Evolutionary conservation across 2,113 vertebrate genomes (phyloP), one percentile per base, ranked within the genome.

Genomic region (Otus sunia): DNA sequence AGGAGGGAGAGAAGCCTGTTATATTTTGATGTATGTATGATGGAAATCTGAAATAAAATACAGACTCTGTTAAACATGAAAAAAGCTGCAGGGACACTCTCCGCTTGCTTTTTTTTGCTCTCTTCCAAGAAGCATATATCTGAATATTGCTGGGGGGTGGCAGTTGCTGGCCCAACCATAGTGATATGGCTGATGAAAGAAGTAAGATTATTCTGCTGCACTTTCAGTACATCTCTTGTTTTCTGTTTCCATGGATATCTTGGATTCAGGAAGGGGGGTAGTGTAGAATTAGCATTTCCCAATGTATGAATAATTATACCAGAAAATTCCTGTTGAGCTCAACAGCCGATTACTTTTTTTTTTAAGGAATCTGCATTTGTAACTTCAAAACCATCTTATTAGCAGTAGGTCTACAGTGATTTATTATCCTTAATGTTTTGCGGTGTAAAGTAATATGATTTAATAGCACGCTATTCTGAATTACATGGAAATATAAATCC

Each of bases 171-270:
- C 30, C 52, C 39, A 76, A 22, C 49, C 8, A 5, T 12, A 58
- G 45, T 34, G 37, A 39, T 87, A 26, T 8, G 15, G 32, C 34
- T 94, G 66, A 85, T 0, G 34, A 67, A 89, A 73, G 52, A 60
- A 89, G 22, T 41, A 67, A 79, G 26, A 49, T 87, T n/a, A 52
- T 76, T 85, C 59, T 85, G 21, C 59, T 83, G n/a, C 15, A 41
- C 19, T 82, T 82, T 59, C 32, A 88, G 49, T 56, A 32, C 39
- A 16, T 81, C 11, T 82, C 74, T 79, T 91, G 64, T 85, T 90
- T 95, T 88, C 53, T 88, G 60, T 95, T 96, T 90, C 87, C 77
- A 58, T 53, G 29, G 88, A 58, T 90, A 72, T 91, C 47, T 92
- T 2, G 0, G 41, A 59, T 90, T 86, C 58, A 50, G 81, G 30